Evolutionary conservation across 2,113 vertebrate species (phyloP).

Genomic region (Numida meleagris): DNA sequence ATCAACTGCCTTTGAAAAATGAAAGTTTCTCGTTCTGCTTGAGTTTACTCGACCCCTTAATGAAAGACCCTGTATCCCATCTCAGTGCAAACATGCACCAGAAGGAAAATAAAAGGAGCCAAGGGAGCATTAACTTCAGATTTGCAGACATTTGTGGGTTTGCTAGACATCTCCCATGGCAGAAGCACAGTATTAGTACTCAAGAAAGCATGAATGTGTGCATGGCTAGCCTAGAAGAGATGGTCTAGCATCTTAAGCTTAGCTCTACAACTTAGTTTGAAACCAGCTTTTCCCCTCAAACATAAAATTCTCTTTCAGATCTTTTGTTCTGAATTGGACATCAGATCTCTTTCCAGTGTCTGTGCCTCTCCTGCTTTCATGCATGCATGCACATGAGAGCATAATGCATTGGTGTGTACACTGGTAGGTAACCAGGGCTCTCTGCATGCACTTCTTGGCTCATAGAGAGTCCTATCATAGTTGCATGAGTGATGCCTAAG

Average conservation of each 20-base stretch:
- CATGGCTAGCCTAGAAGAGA: background rate
- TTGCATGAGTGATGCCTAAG: background rate
- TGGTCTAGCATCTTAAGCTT: background rate
- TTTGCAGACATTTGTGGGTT: constrained; percentile 35
- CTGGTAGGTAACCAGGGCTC: background rate
- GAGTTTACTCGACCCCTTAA: background rate
- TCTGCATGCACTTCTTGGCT: background rate
- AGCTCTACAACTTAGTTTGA: background rate
- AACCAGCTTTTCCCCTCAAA: background rate
- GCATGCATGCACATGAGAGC: background rate
- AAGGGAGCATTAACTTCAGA: constrained; percentile 16
- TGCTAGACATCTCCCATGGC: background rate
- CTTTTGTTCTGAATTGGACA: background rate
- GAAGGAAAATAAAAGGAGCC: constrained; percentile 5
- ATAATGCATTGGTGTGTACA: fast-evolving
- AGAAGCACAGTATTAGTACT: background rate
- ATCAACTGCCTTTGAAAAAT: background rate
- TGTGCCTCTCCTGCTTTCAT: background rate
- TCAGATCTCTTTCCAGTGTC: background rate
- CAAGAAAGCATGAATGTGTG: background rate
- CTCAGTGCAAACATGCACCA: background rate
- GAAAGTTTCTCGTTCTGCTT: background rate
- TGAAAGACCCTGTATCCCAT: background rate
- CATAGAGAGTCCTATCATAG: background rate
- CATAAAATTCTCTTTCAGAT: background rate